Evolutionary conservation across 2,797 vertebrate species (phyloP).

Genomic region (Tarsius wallacei): DNA sequence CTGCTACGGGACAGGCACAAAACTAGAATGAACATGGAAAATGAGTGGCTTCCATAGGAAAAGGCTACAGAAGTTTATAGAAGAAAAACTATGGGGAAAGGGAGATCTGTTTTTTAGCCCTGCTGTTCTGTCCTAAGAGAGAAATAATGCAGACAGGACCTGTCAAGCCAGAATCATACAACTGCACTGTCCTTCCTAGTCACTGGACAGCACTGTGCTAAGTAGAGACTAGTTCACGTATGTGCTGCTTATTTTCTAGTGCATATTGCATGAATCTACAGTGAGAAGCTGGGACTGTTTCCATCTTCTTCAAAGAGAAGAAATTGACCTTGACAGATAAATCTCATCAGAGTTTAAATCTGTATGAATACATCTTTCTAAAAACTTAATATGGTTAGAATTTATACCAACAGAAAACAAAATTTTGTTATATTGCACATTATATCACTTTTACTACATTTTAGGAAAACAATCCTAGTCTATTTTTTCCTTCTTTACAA

Average conservation of each 20-base stretch:
- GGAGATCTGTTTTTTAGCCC: neutral
- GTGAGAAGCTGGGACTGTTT: neutral
- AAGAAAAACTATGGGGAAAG: neutral
- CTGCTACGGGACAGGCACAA: neutral
- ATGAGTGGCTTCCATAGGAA: neutral
- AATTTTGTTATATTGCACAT: neutral
- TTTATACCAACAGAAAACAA: conserved; percentile 35
- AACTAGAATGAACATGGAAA: neutral
- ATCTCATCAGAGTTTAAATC: conserved; percentile 35
- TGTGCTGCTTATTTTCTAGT: neutral
- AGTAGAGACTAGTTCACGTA: neutral
- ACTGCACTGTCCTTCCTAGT: neutral
- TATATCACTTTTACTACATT: neutral
- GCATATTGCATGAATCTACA: neutral
- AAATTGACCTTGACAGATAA: conserved; percentile 13
- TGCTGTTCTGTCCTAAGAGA: neutral
- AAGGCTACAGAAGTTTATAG: neutral
- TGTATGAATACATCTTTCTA: neutral
- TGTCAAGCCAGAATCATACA: neutral
- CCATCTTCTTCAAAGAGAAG: conserved; percentile 41
- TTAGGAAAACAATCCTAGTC: neutral
- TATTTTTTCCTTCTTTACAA: conserved; percentile 27
- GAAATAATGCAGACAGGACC: neutral
- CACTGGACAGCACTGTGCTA: neutral
- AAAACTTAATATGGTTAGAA: conserved; percentile 33